Base-by-base conservation (phyloP, 2,888 invertebrate genomes). In the Biston stratarius region DNA sequence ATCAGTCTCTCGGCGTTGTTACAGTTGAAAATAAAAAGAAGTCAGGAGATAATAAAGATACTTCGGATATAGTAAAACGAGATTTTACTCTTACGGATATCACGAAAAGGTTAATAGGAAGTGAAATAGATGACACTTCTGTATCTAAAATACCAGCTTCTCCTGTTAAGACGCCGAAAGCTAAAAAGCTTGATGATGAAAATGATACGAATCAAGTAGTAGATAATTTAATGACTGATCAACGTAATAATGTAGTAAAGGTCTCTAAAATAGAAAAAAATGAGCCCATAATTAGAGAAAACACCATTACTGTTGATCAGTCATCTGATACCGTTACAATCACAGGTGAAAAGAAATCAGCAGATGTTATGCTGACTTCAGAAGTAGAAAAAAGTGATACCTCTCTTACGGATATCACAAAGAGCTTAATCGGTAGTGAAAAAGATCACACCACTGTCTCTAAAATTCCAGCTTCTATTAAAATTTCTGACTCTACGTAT, bases 341-440 rank as follows among this genome's bases (percentile, higher is more conserved):
- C 6, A 15, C 15, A 12, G 15, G 48, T 24, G 44, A 61, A 61
- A 55, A 36, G 3, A 34, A 40, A 34, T 10, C 38, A 49, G n/a
- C 40, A 38, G 2, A 15, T 44, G 52, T 38, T 12, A 2, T n/a
- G 15, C 40, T 42, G 48, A n/a, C 63, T 15, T 15, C 57, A 24
- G 49, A 60, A 55, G 61, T 14, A 6, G 70, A 64, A 42, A 70
- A 71, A 52, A 74, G 69, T 58, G 69, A 71, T 45, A 69, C 53
- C 0, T 70, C 58, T 58, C 40, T 77, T n/a, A 67, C 72, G 42
- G 72, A 81, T 63, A 61, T 78, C 3, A 78, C 77, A 7, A 76
- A 72, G 48, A 74, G 59, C 38, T 71, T 84, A 10, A 77, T 84
- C 52, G 77, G 70, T 5, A 84, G 76, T 69, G 84, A 84, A 75